These are phyloP conservation scores for Drosophila anceps DNA, from an alignment of 2,888 invertebrate species.

Conservation along the genomic window DNA sequence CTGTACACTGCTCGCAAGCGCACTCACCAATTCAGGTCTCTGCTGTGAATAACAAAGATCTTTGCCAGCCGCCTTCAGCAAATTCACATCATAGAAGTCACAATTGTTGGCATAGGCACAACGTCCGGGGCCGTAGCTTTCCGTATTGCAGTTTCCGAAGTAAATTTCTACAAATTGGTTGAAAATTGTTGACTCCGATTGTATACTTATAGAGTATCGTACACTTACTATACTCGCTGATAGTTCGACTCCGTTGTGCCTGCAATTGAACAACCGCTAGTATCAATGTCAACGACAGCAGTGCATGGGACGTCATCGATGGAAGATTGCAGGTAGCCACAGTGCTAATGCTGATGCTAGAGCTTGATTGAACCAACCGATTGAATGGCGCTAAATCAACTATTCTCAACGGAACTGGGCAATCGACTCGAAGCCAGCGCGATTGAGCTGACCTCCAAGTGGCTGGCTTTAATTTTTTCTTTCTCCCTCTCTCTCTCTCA, in stretches of 20 bases:
- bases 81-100: conserved; percentile 37
- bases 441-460: conserved; percentile 16
- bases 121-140: conserved; percentile 48
- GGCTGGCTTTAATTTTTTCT: background rate
- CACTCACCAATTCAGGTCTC: conserved; percentile 57
- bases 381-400: conserved; percentile 46
- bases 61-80: conserved; percentile 24
- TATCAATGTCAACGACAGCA: conserved; percentile 11
- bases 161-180: conserved; percentile 32
- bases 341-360: background rate
- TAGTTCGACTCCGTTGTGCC: background rate
- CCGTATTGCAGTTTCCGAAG: conserved; percentile 53
- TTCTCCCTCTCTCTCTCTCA: conserved; percentile 1
- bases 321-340: background rate
- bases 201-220: no score
- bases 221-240: background rate
- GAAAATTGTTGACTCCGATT: background rate
- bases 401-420: conserved; percentile 30
- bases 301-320: conserved; percentile 2
- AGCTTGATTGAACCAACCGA: conserved; percentile 15
- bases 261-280: conserved; percentile 13
- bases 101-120: conserved; percentile 43
- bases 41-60: conserved; percentile 48
- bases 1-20: background rate
- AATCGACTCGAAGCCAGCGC: conserved; percentile 12